Conservation (phyloP, 2,797 vertebrate species). For the Peromyscus melanophrys region DNA sequence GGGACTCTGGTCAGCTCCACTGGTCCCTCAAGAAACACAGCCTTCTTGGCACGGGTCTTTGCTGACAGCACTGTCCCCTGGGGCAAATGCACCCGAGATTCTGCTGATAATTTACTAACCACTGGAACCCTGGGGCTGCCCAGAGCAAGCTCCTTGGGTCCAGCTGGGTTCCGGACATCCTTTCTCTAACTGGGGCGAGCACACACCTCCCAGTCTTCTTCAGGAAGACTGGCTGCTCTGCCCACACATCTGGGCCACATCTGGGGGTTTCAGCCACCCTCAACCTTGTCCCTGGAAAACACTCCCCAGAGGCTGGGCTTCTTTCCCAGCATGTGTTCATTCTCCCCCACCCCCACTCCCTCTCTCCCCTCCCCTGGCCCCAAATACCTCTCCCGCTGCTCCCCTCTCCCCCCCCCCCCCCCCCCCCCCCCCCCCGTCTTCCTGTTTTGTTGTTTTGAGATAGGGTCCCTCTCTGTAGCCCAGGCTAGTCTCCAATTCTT, state of each 20-base stretch:
- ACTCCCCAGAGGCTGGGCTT: not conserved
- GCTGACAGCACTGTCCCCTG: not conserved
- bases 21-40: not conserved
- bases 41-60: not conserved
- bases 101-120: not conserved
- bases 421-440: not conserved
- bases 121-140: not conserved
- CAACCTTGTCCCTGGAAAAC: not conserved
- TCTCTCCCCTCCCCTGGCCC: too few relatives aligned
- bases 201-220: not conserved
- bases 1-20: not conserved
- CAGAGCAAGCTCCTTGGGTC: not conserved
- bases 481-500: not conserved
- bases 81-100: not conserved
- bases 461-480: not conserved
- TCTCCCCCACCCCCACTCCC: too few relatives aligned
- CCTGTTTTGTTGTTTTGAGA: not conserved
- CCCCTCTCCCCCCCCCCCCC: not conserved
- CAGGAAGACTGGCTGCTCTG: not conserved
- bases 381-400: not conserved
- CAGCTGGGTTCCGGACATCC: not conserved
- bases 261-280: not conserved
- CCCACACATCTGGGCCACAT: slow-evolving; percentile 58
- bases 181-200: not conserved
- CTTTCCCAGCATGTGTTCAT: not conserved